These are phyloP conservation scores for Volucella zonaria DNA, from an alignment of 2,888 invertebrate genomes.

Conservation along the genomic window DNA sequence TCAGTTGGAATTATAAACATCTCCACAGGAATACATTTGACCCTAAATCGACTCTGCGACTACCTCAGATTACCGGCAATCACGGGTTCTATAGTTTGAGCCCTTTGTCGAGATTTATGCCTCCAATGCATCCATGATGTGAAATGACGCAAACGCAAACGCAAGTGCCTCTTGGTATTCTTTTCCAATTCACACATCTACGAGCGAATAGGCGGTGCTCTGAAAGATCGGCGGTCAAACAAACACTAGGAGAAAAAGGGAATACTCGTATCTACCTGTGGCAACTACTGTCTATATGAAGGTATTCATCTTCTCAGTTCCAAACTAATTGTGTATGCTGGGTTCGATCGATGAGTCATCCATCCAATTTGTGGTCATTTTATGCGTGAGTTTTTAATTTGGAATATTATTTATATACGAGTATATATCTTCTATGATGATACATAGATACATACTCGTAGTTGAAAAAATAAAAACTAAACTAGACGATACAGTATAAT, in stretches of 20 bases:
- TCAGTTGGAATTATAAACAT: constrained; percentile 30
- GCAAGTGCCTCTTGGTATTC: constrained; percentile 9
- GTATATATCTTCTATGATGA: not conserved
- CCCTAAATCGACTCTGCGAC: constrained; percentile 17
- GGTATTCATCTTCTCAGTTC: constrained; percentile 9
- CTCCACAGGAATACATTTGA: constrained; percentile 3
- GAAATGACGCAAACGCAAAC: constrained; percentile 42
- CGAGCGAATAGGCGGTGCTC: constrained; percentile 2
- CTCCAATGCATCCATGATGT: constrained; percentile 17
- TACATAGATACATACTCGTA: not conserved
- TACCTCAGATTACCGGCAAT: constrained; percentile 19
- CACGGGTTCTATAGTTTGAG: constrained; percentile 31
- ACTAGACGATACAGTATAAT: too few relatives aligned
- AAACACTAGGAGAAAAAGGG: not conserved
- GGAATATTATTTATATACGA: not conserved
- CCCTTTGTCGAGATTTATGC: constrained; percentile 37
- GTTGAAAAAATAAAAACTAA: too few relatives aligned
- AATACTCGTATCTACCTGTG: constrained; percentile 24
- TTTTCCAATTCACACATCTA: constrained; percentile 28
- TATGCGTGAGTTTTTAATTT: constrained; percentile 26
- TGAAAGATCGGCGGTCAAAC: constrained; percentile 35
- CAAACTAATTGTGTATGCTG: constrained; percentile 49
- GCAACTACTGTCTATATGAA: not conserved
- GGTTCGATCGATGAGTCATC: constrained; percentile 44
- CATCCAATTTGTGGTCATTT: not conserved